Percentiles rank a stretch among this genome's conserved stretches.
Conservation (phyloP, 2,113 vertebrate species). For the Pyrgilauda ruficollis region DNA sequence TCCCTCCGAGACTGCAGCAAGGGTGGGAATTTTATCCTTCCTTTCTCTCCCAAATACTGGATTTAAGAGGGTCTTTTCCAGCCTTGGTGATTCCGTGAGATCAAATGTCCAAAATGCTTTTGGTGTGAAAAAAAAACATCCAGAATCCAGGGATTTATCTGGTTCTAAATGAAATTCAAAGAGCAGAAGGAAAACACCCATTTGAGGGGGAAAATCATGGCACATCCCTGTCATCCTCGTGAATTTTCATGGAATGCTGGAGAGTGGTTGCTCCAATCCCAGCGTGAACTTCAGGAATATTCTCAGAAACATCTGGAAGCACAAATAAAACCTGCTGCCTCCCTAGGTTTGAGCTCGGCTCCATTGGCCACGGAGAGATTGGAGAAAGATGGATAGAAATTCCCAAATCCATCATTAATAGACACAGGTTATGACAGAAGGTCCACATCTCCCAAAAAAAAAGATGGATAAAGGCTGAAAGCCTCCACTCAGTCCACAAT, state of each 20-base stretch:
- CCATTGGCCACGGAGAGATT: rapidly evolving
- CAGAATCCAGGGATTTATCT: background rate
- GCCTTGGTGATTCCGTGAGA: background rate
- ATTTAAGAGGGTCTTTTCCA: rapidly evolving
- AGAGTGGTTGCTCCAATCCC: background rate
- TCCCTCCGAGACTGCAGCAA: background rate
- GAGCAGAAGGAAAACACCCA: background rate
- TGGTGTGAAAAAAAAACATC: too few relatives aligned
- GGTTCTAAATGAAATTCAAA: background rate
- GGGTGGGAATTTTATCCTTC: background rate
- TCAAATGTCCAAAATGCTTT: background rate
- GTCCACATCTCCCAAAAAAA: background rate
- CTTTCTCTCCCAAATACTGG: background rate
- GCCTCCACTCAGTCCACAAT: too few relatives aligned
- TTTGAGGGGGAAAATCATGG: background rate
- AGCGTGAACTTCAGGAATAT: background rate
- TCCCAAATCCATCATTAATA: background rate
- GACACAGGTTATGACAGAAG: background rate
- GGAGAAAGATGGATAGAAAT: background rate
- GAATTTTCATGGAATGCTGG: background rate
- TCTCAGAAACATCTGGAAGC: background rate
- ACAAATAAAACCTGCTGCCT: background rate
- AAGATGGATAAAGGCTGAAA: background rate
- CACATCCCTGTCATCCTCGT: background rate
- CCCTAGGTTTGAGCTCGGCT: background rate